These are phyloP conservation scores for Gymnothorax javanicus DNA, from an alignment of 2,797 vertebrate genomes.

Conservation along the genomic window DNA sequence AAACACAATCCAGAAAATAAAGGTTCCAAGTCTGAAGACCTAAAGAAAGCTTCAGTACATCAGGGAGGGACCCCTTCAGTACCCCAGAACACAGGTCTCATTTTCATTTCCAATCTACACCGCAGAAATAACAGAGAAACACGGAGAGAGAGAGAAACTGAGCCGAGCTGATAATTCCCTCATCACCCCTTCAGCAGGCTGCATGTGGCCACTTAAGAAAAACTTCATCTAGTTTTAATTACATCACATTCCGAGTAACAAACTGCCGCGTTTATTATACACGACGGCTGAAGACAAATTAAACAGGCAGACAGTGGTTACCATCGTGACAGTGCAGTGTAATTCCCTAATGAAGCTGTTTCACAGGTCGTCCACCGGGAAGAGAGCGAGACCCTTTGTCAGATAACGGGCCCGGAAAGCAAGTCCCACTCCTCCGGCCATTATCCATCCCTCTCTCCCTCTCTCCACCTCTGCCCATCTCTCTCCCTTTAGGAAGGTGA, in stretches of 20 bases:
- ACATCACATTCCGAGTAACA: constrained; percentile 74
- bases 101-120: neutral
- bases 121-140: neutral
- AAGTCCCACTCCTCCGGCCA: constrained; percentile 50
- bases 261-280: constrained; percentile 74
- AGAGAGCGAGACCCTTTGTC: constrained; percentile 43
- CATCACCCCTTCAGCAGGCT: constrained; percentile 54
- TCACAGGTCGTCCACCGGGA: constrained; percentile 62
- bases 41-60: neutral
- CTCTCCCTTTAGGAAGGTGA: neutral
- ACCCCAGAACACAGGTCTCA: neutral
- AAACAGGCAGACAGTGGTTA: constrained; percentile 71
- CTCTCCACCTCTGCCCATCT: neutral
- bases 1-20: neutral
- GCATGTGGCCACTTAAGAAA: constrained; percentile 71
- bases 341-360: constrained; percentile 79
- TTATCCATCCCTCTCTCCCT: neutral
- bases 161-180: constrained; percentile 57
- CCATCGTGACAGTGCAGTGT: constrained; percentile 71
- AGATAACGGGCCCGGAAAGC: constrained; percentile 50
- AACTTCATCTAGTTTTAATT: constrained; percentile 75
- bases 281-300: constrained; percentile 62
- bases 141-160: constrained; percentile 25
- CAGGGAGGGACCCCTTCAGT: neutral
- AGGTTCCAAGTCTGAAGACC: neutral